These are phyloP conservation scores for Ophonus ardosiacus DNA, from an alignment of 2,888 invertebrate species.

Conservation along the genomic window DNA sequence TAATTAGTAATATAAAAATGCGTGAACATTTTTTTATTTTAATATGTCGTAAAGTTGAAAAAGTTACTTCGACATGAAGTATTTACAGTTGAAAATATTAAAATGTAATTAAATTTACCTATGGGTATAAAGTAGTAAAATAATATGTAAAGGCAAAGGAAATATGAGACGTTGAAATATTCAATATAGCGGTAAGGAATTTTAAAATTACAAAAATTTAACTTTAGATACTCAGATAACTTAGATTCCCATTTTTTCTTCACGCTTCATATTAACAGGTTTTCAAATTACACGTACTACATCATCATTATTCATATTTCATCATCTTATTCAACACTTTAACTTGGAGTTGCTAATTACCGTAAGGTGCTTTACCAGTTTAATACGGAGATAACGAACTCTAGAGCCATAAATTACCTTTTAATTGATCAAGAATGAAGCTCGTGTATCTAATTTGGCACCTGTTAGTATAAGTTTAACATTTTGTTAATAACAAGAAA, in stretches of 20 bases:
- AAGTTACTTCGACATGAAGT: too few relatives aligned
- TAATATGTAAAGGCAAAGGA: too few relatives aligned
- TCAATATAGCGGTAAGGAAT: too few relatives aligned
- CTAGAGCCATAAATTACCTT: background rate
- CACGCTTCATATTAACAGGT: background rate
- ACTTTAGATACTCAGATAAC: background rate
- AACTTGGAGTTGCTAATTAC: background rate
- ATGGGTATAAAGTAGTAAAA: background rate
- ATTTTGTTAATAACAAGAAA: background rate
- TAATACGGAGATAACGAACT: slow-evolving; percentile 1
- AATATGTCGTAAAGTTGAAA: too few relatives aligned
- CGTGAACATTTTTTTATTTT: too few relatives aligned
- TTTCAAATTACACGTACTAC: background rate
- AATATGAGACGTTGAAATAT: too few relatives aligned
- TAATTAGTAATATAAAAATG: too few relatives aligned
- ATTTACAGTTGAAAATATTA: background rate
- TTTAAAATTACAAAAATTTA: background rate
- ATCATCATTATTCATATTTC: background rate
- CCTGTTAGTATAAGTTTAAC: background rate
- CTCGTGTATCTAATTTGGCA: slow-evolving; percentile 12
- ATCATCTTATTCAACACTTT: background rate
- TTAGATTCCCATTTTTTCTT: background rate
- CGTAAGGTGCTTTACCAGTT: background rate
- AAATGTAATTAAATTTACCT: background rate
- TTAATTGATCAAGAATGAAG: background rate